phyloP scores from a whole-genome alignment of 2,113 vertebrate species.

The Pavo muticus region DNA sequence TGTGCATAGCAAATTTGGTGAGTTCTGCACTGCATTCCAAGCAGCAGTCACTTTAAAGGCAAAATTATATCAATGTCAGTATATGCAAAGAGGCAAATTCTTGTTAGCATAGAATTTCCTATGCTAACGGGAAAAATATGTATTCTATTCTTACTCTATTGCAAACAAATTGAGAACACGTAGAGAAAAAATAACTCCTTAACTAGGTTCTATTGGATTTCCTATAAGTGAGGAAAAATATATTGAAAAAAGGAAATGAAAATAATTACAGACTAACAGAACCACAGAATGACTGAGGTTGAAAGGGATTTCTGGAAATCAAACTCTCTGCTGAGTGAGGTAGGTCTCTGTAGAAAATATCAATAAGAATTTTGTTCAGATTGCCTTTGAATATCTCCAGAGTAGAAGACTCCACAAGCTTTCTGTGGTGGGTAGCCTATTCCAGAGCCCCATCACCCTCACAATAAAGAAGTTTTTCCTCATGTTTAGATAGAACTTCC shows the following conservation, averaged over 20 bases:
- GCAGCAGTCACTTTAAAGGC: neutral
- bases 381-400: neutral
- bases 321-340: neutral
- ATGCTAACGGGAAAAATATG: neutral
- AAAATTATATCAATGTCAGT: neutral
- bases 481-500: too few relatives aligned
- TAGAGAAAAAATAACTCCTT: neutral
- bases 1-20: neutral
- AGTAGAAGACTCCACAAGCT: neutral
- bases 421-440: too few relatives aligned
- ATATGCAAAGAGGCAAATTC: neutral
- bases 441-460: too few relatives aligned
- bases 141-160: neutral
- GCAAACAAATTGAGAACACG: neutral
- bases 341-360: neutral
- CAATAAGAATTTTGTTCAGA: neutral
- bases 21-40: neutral
- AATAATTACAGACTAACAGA: neutral
- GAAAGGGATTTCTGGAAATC: neutral
- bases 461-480: too few relatives aligned
- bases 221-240: neutral
- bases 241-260: neutral
- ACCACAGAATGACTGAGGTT: neutral
- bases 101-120: neutral
- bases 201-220: neutral